Base-by-base conservation (phyloP, 2,113 vertebrate species). In the Actenoides hombroni region DNA sequence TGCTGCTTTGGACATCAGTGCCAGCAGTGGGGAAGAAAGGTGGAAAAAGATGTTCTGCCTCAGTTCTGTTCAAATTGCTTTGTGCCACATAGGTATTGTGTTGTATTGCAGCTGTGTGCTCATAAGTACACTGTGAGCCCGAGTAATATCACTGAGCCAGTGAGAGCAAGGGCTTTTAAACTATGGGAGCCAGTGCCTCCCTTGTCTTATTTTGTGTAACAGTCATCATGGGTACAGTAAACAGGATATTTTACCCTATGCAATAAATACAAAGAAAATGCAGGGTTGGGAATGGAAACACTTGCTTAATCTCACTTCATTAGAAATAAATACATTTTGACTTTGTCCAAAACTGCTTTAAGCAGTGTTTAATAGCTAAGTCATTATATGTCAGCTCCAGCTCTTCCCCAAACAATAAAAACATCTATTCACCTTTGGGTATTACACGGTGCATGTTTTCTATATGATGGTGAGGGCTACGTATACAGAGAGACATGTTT, bases 191-290 rank as follows among this genome's bases (percentile, higher is more conserved):
- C 24, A 2, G 1, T 39, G 18, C 19, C 16, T 92, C 51, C 39
- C 57, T 77, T 86, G 75, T 63, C 90, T 90, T 94, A 61, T 65
- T 88, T 96, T 76, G 65, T 74, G 71, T 68, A 92, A 87, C 16
- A 79, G 61, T 64, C 46, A 69, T 82, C 68, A 8, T 77, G 67
- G 71, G 68, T 88, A 35, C 79, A 67, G 18, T 83, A 73, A 92
- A 48, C 37, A 60, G 42, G 84, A 68, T 64, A 39, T 76, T 89
- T 95, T 83, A 87, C 49, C 31, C 35, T 67, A 13, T 35, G 29
- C 60, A 81, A 15, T 78, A 83, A 77, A 74, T 83, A 69, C 3
- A 70, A 73, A 79, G 53, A 76, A 80, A 80, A 94, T 28, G 21
- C 14, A 39, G 53, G 6, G 15, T 57, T 92, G 35, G 61, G 73